Evolutionary conservation across 2,797 vertebrate genomes (phyloP), one percentile per base, ranked within the genome.

Genomic region (Epinephelus coioides): DNA sequence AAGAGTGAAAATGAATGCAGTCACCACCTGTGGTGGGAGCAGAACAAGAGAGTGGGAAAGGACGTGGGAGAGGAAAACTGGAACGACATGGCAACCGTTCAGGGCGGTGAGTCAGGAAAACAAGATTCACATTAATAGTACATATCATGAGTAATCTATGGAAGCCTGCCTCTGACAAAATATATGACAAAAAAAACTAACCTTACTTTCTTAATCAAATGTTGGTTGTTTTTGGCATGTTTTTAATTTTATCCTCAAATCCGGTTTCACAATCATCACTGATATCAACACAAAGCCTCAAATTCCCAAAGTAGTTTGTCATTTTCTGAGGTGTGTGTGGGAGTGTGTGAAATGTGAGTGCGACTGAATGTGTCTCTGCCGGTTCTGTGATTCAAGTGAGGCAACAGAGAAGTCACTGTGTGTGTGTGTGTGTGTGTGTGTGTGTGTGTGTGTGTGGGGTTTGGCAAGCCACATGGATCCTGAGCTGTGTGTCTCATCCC

Each of bases 1-100:
- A 88, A 72, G 87, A 84, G 92, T 93, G 93, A 90, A 95, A 95
- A 93, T 93, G 88, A 93, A 91, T 87, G 84, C 87, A 83, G 82
- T 85, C 85, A 62, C 84, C 91, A 87, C 92, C 91, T 88, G 86
- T 84, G 85, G 90, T 86, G 88, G 79, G 78, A 87, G 73, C 86
- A 86, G 85, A 87, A 62, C 74, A 76, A 75, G 84, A 70, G 82
- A 89, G 78, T 88, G 78, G 80, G 79, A 81, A 81, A 87, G 80
- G 72, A 80, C 70, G 53, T 82, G 70, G 81, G 73, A 65, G 89
- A 84, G 79, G 85, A 78, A 56, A 67, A 79, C 69, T 55, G 79
- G 70, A 79, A 78, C 82, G 83, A 90, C 78, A 69, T 79, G 87
- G 82, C 86, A 83, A 74, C 76, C 60, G 79, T 71, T 86, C 81